Conservation (phyloP, 1,140 invertebrate genomes). For the Ips typographus region DNA sequence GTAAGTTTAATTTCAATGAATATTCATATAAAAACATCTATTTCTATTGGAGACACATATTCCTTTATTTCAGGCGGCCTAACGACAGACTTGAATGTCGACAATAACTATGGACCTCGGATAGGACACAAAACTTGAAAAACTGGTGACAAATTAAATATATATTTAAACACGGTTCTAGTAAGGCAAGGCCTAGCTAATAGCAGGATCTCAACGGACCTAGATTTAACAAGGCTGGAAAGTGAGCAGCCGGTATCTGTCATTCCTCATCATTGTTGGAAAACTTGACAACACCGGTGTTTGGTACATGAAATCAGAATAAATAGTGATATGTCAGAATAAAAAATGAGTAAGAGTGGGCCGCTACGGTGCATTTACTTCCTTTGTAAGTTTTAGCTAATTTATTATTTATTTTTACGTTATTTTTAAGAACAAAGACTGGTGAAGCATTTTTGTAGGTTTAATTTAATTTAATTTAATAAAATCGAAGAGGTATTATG, state of each 20-base stretch:
- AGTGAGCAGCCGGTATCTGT: constrained; percentile 29
- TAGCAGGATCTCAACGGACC: constrained; percentile 22
- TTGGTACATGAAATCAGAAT: constrained; percentile 30
- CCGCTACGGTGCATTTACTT: constrained; percentile 10
- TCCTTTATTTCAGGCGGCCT: constrained; percentile 36
- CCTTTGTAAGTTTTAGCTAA: constrained; percentile 10
- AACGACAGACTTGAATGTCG: constrained; percentile 41
- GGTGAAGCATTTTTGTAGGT: too few species aligned
- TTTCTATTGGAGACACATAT: too few species aligned
- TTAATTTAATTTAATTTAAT: too few species aligned
- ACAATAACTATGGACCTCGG: constrained; percentile 41
- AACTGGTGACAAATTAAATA: background rate
- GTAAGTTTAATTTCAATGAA: background rate
- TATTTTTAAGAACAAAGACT: too few species aligned
- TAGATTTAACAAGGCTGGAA: constrained; percentile 8
- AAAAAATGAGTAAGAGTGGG: constrained; percentile 9
- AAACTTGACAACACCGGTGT: constrained; percentile 26
- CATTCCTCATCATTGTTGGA: constrained; percentile 36
- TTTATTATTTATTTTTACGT: constrained; percentile 16
- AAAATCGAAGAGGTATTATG: too few species aligned
- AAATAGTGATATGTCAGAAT: constrained; percentile 29
- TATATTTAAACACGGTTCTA: constrained; percentile 4
- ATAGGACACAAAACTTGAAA: constrained; percentile 4
- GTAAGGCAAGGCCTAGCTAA: constrained; percentile 16
- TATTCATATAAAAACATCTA: too few species aligned